Evolutionary conservation across 2,113 vertebrate species (phyloP).

Genomic region (Erinaceus europaeus): DNA sequence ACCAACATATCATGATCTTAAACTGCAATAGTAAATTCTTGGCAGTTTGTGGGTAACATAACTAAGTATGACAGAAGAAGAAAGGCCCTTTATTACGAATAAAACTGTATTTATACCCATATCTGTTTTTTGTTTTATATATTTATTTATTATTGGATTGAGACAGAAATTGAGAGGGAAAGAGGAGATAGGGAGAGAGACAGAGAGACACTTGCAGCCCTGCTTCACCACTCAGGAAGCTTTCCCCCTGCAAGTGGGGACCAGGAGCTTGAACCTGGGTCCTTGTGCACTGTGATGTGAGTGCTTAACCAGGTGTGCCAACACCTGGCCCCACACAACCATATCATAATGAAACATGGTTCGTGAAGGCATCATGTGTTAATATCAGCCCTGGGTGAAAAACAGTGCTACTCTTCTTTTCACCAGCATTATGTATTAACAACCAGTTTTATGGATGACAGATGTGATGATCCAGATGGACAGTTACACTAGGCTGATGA

Average conservation of each 20-base stretch:
- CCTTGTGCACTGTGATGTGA: too few species aligned
- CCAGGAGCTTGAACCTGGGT: too few species aligned
- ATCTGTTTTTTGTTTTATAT: too few species aligned
- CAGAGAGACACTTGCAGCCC: too few species aligned
- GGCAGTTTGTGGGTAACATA: not conserved
- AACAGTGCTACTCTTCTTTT: slow-evolving; percentile 3
- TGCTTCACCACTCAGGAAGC: too few species aligned
- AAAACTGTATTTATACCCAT: too few species aligned
- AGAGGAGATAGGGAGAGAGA: too few species aligned
- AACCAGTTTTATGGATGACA: slow-evolving; percentile 13
- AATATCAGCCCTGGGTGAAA: not conserved
- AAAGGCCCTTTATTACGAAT: not conserved
- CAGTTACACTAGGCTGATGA: slow-evolving; percentile 16
- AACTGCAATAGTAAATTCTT: not conserved
- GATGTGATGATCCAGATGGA: slow-evolving; percentile 29
- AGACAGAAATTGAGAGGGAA: too few species aligned
- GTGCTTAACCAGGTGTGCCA: too few species aligned
- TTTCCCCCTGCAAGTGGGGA: too few species aligned
- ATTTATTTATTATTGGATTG: too few species aligned
- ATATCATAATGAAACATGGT: not conserved
- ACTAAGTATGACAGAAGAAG: not conserved
- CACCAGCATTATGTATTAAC: not conserved
- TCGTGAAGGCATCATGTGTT: not conserved
- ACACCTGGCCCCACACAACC: not conserved
- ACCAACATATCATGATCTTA: not conserved